These are phyloP conservation scores for Athetis lepigone DNA, from an alignment of 2,888 invertebrate genomes.

Conservation along the genomic window DNA sequence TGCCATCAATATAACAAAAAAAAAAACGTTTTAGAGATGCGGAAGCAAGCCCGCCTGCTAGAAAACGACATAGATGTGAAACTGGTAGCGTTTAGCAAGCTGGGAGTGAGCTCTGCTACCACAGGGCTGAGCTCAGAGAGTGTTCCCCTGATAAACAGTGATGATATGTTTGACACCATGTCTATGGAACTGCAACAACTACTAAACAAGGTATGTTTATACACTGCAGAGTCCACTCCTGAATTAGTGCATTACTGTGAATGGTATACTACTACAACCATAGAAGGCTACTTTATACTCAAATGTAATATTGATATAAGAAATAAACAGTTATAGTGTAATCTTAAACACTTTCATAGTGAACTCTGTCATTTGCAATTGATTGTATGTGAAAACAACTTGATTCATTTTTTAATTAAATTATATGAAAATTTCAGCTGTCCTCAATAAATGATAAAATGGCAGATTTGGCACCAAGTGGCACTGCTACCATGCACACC, in stretches of 20 bases:
- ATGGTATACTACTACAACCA: too few species aligned
- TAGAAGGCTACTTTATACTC: too few species aligned
- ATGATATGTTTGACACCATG: slow-evolving; percentile 98
- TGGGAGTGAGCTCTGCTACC: slow-evolving; percentile 93
- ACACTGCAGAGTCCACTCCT: background rate
- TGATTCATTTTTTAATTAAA: background rate
- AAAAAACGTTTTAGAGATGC: slow-evolving; percentile 93
- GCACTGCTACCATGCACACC: slow-evolving; percentile 97
- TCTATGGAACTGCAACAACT: slow-evolving; percentile 97
- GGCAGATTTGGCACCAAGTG: slow-evolving; percentile 94
- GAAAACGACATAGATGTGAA: slow-evolving; percentile 99
- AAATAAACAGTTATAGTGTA: too few species aligned
- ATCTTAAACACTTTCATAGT: too few species aligned
- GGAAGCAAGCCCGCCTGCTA: slow-evolving; percentile 97
- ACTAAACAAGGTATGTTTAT: slow-evolving; percentile 92
- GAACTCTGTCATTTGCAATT: too few species aligned
- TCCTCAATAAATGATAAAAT: slow-evolving; percentile 95
- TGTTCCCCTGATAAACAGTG: slow-evolving; percentile 95
- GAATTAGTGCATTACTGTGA: background rate
- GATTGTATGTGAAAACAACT: background rate
- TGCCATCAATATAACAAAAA: too few species aligned
- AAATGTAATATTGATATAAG: too few species aligned
- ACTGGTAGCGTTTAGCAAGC: slow-evolving; percentile 98
- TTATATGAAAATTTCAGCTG: slow-evolving; percentile 85
- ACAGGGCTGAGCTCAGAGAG: slow-evolving; percentile 92